Base-by-base conservation (phyloP, 30 jellyfish, hydroid and myxozoan genomes). In the Cassiopea andromeda region DNA sequence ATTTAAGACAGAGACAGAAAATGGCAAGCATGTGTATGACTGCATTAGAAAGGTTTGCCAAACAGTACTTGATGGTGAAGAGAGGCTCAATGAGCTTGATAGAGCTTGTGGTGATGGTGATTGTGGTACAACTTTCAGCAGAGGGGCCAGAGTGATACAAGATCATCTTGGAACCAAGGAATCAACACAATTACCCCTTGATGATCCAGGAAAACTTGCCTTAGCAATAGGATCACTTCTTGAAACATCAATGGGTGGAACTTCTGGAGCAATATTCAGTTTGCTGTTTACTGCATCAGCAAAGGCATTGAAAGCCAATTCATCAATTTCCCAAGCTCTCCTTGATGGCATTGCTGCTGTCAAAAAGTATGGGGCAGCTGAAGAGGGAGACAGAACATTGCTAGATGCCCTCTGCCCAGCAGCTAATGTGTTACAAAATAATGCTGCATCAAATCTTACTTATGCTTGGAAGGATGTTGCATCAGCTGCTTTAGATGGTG, bases 81-180 rank as follows among this genome's bases (percentile, higher is more conserved):
- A 87, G 44, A 64, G 64, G 69, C 69, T 96, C 18, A 96, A 96
- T 91, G 97, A 89, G 88, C 88, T 91, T 43, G 99, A 96, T 80
- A 83, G 99, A 54, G 92, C 79, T 38, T 94, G 94, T 0, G 99
- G 99, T 7, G 99, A 96, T 89, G 99, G 98, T 58, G 99, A 96
- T 85, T 92, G 96, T 78, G 99, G 99, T 5, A 82, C 98, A 64
- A 96, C 99, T 72, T 81, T 96, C 7, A 97, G 97, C 17, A 84
- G 97, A 60, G 99, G 98, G 1, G 98, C 98, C 44, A 87, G 19
- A 61, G 97, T 92, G 61, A 83, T 80, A 19, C 54, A 45, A 66
- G 89, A 80, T 8, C 69, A 67, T 44, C 73, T 91, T 1, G 89
- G 94, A 2, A 67, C 66, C n/a, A 54, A 49, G 10, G 85, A 91